A percentile compares a stretch with the other conserved stretches of the same genome.
These are phyloP conservation scores for Mamestra brassicae DNA, from an alignment of 2,888 invertebrate species.

Conservation along the genomic window DNA sequence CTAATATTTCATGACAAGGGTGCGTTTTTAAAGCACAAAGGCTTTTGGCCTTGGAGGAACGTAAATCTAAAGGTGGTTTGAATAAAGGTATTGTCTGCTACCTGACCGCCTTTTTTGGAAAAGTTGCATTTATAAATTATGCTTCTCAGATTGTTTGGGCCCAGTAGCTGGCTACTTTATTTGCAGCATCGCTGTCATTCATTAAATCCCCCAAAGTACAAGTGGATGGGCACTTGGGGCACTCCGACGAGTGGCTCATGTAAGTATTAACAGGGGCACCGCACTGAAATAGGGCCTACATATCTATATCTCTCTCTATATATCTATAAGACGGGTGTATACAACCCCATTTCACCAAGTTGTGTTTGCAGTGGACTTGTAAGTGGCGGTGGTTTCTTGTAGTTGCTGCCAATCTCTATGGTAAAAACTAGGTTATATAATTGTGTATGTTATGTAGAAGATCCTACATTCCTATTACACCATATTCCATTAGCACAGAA, in stretches of 20 bases:
- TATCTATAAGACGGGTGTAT: no score
- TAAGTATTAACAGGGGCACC: no score
- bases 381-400: background rate
- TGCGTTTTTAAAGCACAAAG: slow-evolving; percentile 9
- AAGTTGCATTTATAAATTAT: background rate
- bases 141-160: background rate
- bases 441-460: background rate
- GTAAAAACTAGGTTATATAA: background rate
- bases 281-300: no score
- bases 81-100: background rate
- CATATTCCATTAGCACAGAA: slow-evolving; percentile 2
- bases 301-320: no score
- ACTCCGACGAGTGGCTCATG: no score
- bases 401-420: background rate
- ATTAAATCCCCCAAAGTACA: no score
- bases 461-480: background rate
- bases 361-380: no score
- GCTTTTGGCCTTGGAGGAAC: background rate
- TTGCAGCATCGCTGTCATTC: no score
- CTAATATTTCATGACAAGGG: slow-evolving; percentile 18
- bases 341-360: no score
- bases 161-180: no score
- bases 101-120: background rate
- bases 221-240: no score
- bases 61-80: background rate